Percentiles rank a stretch among this genome's conserved stretches.
These are phyloP conservation scores for Hirtodrosophila alboralis DNA, from an alignment of 2,888 invertebrate species.

Conservation along the genomic window DNA sequence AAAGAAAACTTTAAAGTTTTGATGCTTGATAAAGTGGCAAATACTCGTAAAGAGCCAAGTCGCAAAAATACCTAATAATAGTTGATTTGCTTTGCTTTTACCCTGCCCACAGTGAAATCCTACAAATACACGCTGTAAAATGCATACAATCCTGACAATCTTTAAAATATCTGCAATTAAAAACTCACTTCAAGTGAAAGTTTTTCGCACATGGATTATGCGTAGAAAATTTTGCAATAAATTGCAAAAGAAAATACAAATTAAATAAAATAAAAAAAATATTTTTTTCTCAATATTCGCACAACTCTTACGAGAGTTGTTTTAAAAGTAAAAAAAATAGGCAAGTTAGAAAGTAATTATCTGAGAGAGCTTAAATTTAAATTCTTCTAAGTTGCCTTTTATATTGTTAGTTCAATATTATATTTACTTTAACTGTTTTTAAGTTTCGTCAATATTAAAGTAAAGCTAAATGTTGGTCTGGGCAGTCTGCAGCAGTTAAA, in stretches of 20 bases:
- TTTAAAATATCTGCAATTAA: conserved; percentile 59
- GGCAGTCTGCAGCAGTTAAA: too few species aligned
- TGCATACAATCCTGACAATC: conserved; percentile 39
- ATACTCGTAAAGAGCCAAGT: conserved; percentile 8
- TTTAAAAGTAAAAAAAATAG: too few species aligned
- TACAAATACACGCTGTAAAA: too few species aligned
- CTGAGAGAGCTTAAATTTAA: too few species aligned
- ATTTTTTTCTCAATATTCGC: conserved; percentile 66
- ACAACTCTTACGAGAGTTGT: too few species aligned
- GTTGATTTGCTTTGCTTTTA: conserved; percentile 45
- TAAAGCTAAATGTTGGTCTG: too few species aligned
- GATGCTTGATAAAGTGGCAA: conserved; percentile 33
- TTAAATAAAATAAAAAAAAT: too few species aligned
- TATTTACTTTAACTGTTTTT: too few species aligned
- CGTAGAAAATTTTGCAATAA: conserved; percentile 58
- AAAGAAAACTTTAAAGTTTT: conserved; percentile 46
- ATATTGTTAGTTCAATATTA: too few species aligned
- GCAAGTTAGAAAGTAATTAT: too few species aligned
- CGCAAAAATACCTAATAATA: conserved; percentile 43
- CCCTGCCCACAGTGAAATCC: conserved; percentile 17
- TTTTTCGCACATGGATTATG: conserved; percentile 54
- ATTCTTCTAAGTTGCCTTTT: too few species aligned
- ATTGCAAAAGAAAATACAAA: conserved; percentile 33
- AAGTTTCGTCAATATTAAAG: too few species aligned
- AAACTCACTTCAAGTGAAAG: conserved; percentile 64